Evolutionary conservation across 1,140 invertebrate genomes (phyloP), one percentile per base, ranked within the genome.

Genomic region (Proales similis): DNA sequence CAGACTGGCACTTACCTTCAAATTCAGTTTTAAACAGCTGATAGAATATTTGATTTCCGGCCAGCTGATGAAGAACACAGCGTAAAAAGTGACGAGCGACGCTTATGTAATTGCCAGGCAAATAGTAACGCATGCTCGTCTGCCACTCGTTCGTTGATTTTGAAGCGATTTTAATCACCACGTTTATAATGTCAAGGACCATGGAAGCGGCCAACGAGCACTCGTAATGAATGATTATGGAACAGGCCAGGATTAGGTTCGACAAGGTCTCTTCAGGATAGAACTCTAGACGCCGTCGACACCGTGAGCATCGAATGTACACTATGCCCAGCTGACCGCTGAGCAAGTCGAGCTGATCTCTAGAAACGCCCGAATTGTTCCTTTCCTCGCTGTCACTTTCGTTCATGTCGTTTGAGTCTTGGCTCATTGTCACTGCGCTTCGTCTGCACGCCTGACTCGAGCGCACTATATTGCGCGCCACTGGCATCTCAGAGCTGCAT

Each of bases 221-320:
- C 72, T 97, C 91, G 38, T 92, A 80, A 73, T 97, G 90, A 63
- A 98, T 88, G 74, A 92, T 96, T 1, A 93, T 96, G 45, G 97
- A 75, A 57, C 87, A 86, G 24, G 95, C 87, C 42, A 63, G n/a
- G 64, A 98, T 88, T 70, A 90, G 89, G 22, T 96, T 78, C 0
- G 90, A 90, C 32, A 98, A 79, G 72, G 96, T 93, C 73, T 98
- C 92, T 74, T 98, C 92, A 66, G 86, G 90, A 73, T 96, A 98
- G 70, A 90, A 85, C 78, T 99, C 92, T 66, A 86, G 84, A 71
- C 51, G 81, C 81, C 38, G 88, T 66, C 72, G 71, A 68, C 80
- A 81, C 64, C 74, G 72, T 9, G 70, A 67, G 67, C 80, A 81
- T 12, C 73, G 65, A 42, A 57, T 57, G 29, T 57, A 57, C 12